Evolutionary conservation across 2,113 vertebrate genomes (phyloP), one percentile per base, ranked within the genome.

Genomic region (Oncorhynchus kisutch): DNA sequence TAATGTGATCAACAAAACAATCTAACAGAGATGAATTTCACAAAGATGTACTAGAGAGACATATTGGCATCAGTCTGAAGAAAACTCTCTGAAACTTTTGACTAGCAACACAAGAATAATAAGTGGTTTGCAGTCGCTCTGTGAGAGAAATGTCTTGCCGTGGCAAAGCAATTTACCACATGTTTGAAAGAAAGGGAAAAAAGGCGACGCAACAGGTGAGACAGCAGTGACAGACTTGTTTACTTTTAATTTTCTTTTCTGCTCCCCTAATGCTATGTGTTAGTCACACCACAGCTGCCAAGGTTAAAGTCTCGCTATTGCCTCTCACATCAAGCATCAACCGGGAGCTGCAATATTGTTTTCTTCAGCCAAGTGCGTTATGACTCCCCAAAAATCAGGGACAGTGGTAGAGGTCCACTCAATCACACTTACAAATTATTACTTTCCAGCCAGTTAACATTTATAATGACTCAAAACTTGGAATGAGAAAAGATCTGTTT

Each of bases 171-270:
- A 84, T 82, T 84, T 84, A 34, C 73, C 34, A 39, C 68, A 45
- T 45, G 70, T 69, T 70, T 59, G 12, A 51, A 49, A 70, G 60
- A 67, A 66, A 78, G 67, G n/a, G 62, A 51, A 51, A 25, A 73
- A 45, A 65, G 31, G 24, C 22, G 57, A 25, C 4, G 70, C 66
- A 65, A 79, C 69, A 78, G 72, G 73, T 80, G 77, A 80, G 73
- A 78, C 75, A 79, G 59, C 54, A 67, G 74, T 75, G 78, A 73
- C 80, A 82, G 80, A 77, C 78, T 77, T 84, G 80, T 84, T 87
- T 81, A 79, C 77, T 78, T 80, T 82, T 81, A 74, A 82, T 81
- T 84, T 81, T 79, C 39, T 74, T 67, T 74, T 84, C 73, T 72
- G 66, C 70, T 71, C 75, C 60, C 71, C 59, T 79, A 86, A 82